These are phyloP conservation scores for Microplitis deprimator DNA, from an alignment of 2,888 invertebrate species.

Conservation along the genomic window DNA sequence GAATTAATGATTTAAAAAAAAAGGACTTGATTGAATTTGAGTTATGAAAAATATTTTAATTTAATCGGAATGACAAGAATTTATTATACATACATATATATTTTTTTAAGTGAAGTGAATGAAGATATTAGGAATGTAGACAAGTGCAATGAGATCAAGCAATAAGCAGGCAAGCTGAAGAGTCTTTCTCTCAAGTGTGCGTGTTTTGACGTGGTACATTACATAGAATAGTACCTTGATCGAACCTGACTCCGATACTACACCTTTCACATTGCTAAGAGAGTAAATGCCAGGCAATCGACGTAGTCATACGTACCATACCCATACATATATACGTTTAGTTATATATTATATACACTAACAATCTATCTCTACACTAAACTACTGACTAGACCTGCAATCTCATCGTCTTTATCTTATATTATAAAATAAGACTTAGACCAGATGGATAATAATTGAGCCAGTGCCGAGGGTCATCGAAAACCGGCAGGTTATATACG, in stretches of 20 bases:
- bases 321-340: not conserved
- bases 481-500: constrained; percentile 1
- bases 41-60: too few relatives aligned
- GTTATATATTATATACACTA: not conserved
- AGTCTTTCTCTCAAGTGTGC: constrained; percentile 54
- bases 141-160: constrained; percentile 1
- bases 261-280: constrained; percentile 71
- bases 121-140: not conserved
- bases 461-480: constrained; percentile 20
- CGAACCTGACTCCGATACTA: constrained; percentile 55
- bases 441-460: constrained; percentile 38
- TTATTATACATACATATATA: not conserved
- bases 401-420: constrained; percentile 50
- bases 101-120: not conserved
- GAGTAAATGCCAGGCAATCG: constrained; percentile 67
- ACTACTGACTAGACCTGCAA: constrained; percentile 57
- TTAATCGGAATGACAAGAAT: constrained; percentile 19
- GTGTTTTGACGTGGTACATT: constrained; percentile 55
- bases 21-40: too few relatives aligned
- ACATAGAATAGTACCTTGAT: constrained; percentile 65
- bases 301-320: constrained; percentile 23
- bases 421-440: constrained; percentile 19
- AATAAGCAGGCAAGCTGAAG: not conserved
- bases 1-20: too few relatives aligned
- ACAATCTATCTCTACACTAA: constrained; percentile 21